A percentile compares a stretch with the other conserved stretches of the same genome.
phyloP scores from a whole-genome alignment of 2,888 invertebrate species.

The Parascotia fuliginaria region DNA sequence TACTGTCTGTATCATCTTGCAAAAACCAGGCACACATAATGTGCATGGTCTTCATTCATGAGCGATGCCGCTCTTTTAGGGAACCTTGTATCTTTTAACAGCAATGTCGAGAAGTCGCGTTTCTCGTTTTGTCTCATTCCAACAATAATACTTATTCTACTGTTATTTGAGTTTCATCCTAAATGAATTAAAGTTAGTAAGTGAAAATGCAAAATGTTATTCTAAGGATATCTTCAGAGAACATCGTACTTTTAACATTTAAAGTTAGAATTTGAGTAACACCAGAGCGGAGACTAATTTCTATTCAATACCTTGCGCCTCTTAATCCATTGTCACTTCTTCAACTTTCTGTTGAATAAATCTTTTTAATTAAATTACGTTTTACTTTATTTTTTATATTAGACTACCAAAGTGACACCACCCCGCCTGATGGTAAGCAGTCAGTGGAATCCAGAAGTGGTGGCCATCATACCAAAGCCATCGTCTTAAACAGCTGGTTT shows the following conservation, averaged over 20 bases:
- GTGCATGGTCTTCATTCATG: no score
- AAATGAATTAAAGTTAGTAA: slow-evolving; percentile 3
- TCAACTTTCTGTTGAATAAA: neutral
- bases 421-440: no score
- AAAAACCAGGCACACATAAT: no score
- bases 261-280: neutral
- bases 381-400: no score
- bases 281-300: neutral
- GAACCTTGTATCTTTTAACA: neutral
- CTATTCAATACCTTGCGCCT: neutral
- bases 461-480: no score
- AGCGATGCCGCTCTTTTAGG: no score
- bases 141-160: slow-evolving; percentile 3
- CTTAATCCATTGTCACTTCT: slow-evolving; percentile 1
- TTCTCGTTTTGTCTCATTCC: neutral
- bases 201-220: slow-evolving; percentile 3
- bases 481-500: no score
- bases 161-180: neutral
- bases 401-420: no score
- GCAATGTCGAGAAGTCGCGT: no score
- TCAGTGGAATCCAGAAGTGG: no score
- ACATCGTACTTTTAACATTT: slow-evolving; percentile 1
- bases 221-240: slow-evolving; percentile 4
- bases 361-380: neutral
- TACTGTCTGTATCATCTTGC: no score